These are phyloP conservation scores for Lampropteryx suffumata DNA, from an alignment of 2,888 invertebrate genomes.

Conservation along the genomic window DNA sequence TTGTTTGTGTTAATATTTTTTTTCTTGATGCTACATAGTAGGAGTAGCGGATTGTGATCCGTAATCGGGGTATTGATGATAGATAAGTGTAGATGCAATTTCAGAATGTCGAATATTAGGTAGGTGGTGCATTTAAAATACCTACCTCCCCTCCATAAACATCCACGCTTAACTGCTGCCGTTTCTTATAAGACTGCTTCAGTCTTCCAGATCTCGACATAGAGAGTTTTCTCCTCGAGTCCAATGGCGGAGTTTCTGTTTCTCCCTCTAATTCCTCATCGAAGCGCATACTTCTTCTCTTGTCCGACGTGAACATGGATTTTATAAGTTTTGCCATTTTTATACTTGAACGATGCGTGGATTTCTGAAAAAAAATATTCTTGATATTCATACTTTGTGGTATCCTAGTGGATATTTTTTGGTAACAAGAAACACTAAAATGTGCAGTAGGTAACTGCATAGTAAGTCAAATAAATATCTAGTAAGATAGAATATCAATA, in stretches of 20 bases:
- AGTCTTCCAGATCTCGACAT: constrained; percentile 84
- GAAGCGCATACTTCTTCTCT: constrained; percentile 42
- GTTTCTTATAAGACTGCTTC: constrained; percentile 79
- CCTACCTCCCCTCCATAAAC: constrained; percentile 76
- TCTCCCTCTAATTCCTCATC: constrained; percentile 53
- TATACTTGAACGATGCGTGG: too few relatives aligned
- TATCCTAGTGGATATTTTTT: too few relatives aligned
- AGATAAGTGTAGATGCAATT: too few relatives aligned
- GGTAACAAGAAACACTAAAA: too few relatives aligned
- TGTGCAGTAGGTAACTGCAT: constrained; percentile 4
- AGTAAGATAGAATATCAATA: constrained; percentile 7
- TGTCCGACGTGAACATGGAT: constrained; percentile 61
- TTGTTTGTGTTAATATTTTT: too few relatives aligned
- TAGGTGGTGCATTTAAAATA: too few relatives aligned
- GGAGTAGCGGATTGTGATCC: too few relatives aligned
- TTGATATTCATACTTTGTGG: too few relatives aligned
- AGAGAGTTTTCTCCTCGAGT: constrained; percentile 71
- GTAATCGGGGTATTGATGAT: too few relatives aligned
- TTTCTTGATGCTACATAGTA: too few relatives aligned
- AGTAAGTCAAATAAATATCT: constrained; percentile 4
- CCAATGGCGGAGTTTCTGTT: constrained; percentile 52
- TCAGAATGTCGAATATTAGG: too few relatives aligned
- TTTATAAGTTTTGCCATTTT: constrained; percentile 74
- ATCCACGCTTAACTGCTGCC: constrained; percentile 77
- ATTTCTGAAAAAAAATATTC: too few relatives aligned